Conservation (phyloP, 1,140 invertebrate species). For the Hycleus cichorii region DNA sequence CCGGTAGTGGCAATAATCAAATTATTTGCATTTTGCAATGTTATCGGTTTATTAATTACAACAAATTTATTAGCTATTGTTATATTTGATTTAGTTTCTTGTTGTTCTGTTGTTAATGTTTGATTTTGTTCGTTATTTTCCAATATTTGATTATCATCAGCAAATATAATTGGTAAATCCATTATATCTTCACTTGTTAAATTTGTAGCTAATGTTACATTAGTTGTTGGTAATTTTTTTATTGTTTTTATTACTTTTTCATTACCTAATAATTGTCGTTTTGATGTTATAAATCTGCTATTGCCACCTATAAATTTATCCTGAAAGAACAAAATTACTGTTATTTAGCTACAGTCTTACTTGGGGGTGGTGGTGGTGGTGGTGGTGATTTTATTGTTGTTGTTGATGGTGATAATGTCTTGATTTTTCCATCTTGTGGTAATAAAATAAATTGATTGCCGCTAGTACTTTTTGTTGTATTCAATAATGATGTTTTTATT, state of each 20-base stretch:
- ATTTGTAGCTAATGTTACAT: constrained; percentile 40
- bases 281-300: constrained; percentile 32
- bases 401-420: constrained; percentile 13
- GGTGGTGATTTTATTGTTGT: background rate
- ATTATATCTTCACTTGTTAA: constrained; percentile 54
- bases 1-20: constrained; percentile 22
- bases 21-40: constrained; percentile 21
- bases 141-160: constrained; percentile 51
- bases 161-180: constrained; percentile 60
- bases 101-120: constrained; percentile 21
- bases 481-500: too few relatives aligned
- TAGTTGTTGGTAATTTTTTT: constrained; percentile 17
- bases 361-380: background rate
- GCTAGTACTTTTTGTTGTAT: too few relatives aligned
- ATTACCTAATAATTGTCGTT: constrained; percentile 26
- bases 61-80: constrained; percentile 29
- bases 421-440: constrained; percentile 34
- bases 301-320: background rate
- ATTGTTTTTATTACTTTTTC: constrained; percentile 17
- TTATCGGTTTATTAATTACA: constrained; percentile 33
- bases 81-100: constrained; percentile 16
- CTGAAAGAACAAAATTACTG: constrained; percentile 6
- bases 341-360: too few relatives aligned
- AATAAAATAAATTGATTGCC: constrained; percentile 20
- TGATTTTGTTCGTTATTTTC: constrained; percentile 8